Base-by-base conservation (phyloP, 2,797 vertebrate genomes). In the Neoniphon sammara region DNA sequence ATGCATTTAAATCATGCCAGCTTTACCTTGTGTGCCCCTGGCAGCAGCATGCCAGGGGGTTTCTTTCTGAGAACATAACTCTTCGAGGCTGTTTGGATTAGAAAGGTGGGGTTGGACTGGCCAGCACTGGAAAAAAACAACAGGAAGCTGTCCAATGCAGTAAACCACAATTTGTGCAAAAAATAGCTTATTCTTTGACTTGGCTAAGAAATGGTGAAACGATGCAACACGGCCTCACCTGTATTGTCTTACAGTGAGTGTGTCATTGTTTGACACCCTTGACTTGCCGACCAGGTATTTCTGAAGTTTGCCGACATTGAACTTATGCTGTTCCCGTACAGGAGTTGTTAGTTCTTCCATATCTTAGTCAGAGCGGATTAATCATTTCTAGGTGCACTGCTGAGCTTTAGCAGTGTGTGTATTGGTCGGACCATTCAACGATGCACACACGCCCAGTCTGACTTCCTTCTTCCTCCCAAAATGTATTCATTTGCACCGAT, bases 71-170 rank as follows among this genome's bases (percentile, higher is more conserved):
- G 95, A 15, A 99, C 96, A 69, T 94, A 97, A 11, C 88, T 87
- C 42, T 81, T 84, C 17, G 78, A 74, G 6, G 93, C 89, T 10
- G 96, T 96, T 79, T 94, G 90, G 68, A 98, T 91, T 20, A 95
- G 90, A 88, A 97, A 99, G 1, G 97, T 99, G 67, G 97, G 97
- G 78, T 98, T 98, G 65, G 97, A 99, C 75, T 98, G 96, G 11
- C 97, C 97, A 54, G 81, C 82, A 50, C 97, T 98, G 75, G 25
- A 27, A 27, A 27, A 70, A 71, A 4, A 87, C 49, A 58, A 23
- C 14, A 62, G 2, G 17, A 62, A 42, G 7, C 5, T 9, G 17
- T 30, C 5, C 47, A 7, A 8, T 9, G 34, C 15, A 54, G 31
- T n/a, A 20, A 3, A 34, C 42, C 53, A 44, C 5, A 3, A 55